Conservation (phyloP, 2,113 vertebrate genomes). For the Cyphomyrus plagiostoma region DNA sequence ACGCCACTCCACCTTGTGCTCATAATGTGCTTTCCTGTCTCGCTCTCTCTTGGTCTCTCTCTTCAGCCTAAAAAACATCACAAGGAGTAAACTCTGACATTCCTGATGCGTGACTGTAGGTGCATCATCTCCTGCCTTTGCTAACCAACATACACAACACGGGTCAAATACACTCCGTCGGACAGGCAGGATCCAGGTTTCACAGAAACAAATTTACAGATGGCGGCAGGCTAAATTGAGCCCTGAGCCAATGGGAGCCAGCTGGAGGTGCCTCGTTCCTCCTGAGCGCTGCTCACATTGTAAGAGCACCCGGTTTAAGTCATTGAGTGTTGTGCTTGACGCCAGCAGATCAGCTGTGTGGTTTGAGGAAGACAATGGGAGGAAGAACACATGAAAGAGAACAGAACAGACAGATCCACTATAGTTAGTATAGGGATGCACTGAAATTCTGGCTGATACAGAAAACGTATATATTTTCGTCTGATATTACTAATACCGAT, state of each 20-base stretch:
- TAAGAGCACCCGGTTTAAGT: background rate
- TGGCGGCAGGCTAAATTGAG: background rate
- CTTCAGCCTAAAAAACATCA: background rate
- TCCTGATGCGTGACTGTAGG: background rate
- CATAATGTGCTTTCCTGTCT: background rate
- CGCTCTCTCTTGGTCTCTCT: background rate
- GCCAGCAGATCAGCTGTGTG: background rate
- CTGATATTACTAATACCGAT: background rate
- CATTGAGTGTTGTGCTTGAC: background rate
- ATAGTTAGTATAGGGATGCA: background rate
- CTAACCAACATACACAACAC: background rate
- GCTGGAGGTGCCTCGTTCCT: background rate
- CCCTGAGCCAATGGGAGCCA: background rate
- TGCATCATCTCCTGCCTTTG: background rate
- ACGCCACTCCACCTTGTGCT: background rate
- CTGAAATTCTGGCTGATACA: background rate
- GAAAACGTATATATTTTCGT: background rate
- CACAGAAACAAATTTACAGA: background rate
- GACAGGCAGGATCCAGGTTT: background rate
- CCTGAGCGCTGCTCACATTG: background rate
- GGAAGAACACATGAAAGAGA: background rate
- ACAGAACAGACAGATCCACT: background rate
- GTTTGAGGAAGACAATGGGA: background rate
- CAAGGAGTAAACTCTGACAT: background rate
- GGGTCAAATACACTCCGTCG: background rate